phyloP scores from a whole-genome alignment of 2,797 vertebrate species.

The Urophycis tenuis region DNA sequence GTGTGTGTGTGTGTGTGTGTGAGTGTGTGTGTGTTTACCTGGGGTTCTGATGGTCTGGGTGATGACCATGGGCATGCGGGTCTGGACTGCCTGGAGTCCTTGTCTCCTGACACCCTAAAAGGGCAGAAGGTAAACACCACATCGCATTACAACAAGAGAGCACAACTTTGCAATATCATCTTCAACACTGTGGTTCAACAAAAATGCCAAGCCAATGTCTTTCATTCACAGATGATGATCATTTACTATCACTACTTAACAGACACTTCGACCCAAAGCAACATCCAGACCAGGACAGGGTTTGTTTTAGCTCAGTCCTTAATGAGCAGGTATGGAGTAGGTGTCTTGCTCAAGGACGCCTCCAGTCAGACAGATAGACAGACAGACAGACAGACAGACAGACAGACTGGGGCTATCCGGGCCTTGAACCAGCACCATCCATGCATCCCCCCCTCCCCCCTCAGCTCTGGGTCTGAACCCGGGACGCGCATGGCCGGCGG shows the following conservation, averaged over 20 bases:
- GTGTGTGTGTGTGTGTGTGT: not conserved
- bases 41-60: conserved; percentile 71
- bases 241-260: not conserved
- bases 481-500: not conserved
- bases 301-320: not conserved
- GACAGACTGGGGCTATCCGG: not conserved
- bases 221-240: not conserved
- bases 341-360: not conserved
- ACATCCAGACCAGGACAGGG: not conserved
- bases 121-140: not conserved
- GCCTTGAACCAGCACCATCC: not conserved
- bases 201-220: not conserved
- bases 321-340: not conserved
- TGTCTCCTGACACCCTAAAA: conserved; percentile 66
- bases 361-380: too few relatives aligned
- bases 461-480: too few relatives aligned
- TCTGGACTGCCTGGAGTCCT: conserved; percentile 65
- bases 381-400: too few relatives aligned
- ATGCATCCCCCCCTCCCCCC: not conserved
- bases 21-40: conserved; percentile 52
- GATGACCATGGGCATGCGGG: conserved; percentile 75
- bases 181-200: not conserved
- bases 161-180: not conserved
- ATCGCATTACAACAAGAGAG: not conserved
- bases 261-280: not conserved